Evolutionary conservation across 2,888 invertebrate species (phyloP).

Genomic region (Chymomyza fuscimana): DNA sequence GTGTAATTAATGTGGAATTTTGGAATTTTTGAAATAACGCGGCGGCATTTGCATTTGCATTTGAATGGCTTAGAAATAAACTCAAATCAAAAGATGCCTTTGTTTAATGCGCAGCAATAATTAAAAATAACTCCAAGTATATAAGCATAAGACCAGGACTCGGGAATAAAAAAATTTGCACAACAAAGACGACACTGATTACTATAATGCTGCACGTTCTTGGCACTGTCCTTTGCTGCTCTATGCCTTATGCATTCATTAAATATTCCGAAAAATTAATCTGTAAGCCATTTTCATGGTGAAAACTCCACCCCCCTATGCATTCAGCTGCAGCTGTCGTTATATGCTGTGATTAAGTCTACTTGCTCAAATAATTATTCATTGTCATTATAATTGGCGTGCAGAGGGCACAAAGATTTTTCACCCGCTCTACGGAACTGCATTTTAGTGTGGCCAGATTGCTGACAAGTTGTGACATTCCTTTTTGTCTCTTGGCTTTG

Average conservation of each 20-base stretch:
- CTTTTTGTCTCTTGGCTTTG: slow-evolving; percentile 16
- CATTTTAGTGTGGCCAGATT: slow-evolving; percentile 8
- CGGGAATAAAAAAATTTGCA: slow-evolving; percentile 4
- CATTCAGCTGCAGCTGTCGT: slow-evolving; percentile 59
- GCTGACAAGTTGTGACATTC: slow-evolving; percentile 52
- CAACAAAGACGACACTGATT: slow-evolving; percentile 7
- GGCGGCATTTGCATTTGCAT: slow-evolving; percentile 62
- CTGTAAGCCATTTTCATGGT: slow-evolving; percentile 49
- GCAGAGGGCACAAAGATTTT: slow-evolving; percentile 44
- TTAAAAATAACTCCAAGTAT: background rate
- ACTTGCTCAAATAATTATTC: slow-evolving; percentile 70
- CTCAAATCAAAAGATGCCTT: background rate
- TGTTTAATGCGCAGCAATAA: background rate
- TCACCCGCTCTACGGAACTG: background rate
- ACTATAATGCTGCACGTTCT: background rate
- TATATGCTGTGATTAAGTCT: slow-evolving; percentile 36
- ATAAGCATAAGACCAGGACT: background rate
- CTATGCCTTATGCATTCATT: slow-evolving; percentile 42
- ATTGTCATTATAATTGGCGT: slow-evolving; percentile 74
- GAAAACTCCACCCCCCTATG: background rate
- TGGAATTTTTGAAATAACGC: slow-evolving; percentile 36
- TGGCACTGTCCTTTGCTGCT: background rate
- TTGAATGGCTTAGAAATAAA: background rate
- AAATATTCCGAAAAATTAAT: slow-evolving; percentile 50
- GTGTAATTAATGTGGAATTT: slow-evolving; percentile 55